These are phyloP conservation scores for Pipa parva DNA, from an alignment of 2,113 vertebrate species.

Conservation along the genomic window DNA sequence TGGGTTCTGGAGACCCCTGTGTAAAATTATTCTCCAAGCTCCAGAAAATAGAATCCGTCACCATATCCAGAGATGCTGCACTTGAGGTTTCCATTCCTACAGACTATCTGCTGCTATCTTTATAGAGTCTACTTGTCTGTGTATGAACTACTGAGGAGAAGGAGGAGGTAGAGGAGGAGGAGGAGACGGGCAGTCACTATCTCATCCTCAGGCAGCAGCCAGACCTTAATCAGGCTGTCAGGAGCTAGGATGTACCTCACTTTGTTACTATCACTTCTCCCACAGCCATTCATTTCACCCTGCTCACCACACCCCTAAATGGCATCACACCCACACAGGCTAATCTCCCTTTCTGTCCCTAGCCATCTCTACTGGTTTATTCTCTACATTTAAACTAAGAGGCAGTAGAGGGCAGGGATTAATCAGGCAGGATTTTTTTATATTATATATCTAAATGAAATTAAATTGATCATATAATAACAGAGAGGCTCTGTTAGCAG, in stretches of 20 bases:
- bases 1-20: background rate
- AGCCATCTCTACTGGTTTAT: no score
- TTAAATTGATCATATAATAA: no score
- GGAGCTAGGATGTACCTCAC: slow-evolving; percentile 8
- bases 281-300: slow-evolving; percentile 23
- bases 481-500: no score
- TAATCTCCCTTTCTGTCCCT: no score
- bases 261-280: slow-evolving; percentile 34
- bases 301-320: slow-evolving; percentile 26
- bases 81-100: slow-evolving; percentile 32
- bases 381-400: no score
- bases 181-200: slow-evolving; percentile 31
- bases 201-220: slow-evolving; percentile 38
- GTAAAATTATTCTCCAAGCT: slow-evolving; percentile 18
- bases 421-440: no score
- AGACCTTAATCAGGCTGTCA: slow-evolving; percentile 32
- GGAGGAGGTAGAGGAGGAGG: slow-evolving; percentile 3
- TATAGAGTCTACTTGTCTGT: slow-evolving; percentile 13
- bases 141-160: slow-evolving; percentile 23
- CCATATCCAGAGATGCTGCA: slow-evolving; percentile 9
- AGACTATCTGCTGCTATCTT: slow-evolving; percentile 6
- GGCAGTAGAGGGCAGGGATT: no score
- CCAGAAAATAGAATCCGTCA: background rate
- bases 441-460: no score
- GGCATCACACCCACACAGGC: background rate